A percentile compares a stretch with the other conserved stretches of the same genome.
These are phyloP conservation scores for Dermochelys coriacea DNA, from an alignment of 2,797 vertebrate species.

Conservation along the genomic window DNA sequence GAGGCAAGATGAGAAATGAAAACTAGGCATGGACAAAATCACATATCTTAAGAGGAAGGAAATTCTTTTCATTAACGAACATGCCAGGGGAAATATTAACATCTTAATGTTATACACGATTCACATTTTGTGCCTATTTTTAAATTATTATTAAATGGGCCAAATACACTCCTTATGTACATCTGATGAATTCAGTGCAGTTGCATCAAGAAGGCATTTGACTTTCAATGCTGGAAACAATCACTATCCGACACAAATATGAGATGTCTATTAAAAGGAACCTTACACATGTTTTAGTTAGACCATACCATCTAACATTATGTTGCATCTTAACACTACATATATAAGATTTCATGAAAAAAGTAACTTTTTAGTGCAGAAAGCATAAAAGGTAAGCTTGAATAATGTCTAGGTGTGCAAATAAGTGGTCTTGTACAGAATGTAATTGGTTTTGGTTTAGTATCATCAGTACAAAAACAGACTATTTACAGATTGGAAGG, in stretches of 20 bases:
- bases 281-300: neutral
- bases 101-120: neutral
- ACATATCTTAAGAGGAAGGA: slow-evolving; percentile 31
- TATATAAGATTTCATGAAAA: neutral
- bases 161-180: neutral
- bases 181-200: neutral
- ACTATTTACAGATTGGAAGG: neutral
- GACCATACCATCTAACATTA: neutral
- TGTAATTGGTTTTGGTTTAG: neutral
- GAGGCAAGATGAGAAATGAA: slow-evolving; percentile 50
- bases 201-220: neutral
- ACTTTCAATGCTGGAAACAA: neutral
- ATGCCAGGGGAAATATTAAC: slow-evolving; percentile 18
- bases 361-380: no score
- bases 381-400: slow-evolving; percentile 19
- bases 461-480: neutral
- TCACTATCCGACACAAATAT: neutral
- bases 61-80: slow-evolving; percentile 61
- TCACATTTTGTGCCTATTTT: neutral
- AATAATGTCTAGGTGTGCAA: neutral
- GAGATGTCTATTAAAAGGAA: neutral
- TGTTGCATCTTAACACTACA: neutral
- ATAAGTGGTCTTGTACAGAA: neutral
- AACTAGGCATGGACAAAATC: slow-evolving; percentile 51
- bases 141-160: neutral